Evolutionary conservation across 2,888 invertebrate genomes (phyloP).

Genomic region (Malthinus seriepunctatus): DNA sequence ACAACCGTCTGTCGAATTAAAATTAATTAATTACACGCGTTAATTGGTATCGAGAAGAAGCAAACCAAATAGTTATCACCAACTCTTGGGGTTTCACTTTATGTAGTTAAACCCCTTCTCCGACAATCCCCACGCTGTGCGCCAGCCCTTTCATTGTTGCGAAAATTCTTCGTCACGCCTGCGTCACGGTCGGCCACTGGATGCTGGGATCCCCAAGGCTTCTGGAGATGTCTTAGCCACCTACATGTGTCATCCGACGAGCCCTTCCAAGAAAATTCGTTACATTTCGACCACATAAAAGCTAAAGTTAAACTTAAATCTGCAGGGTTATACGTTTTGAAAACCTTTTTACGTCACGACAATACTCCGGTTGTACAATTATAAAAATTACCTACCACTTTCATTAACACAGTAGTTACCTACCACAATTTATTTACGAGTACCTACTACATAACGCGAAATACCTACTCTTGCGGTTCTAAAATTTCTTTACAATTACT

Average conservation of each 20-base stretch:
- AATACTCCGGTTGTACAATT: too few relatives aligned
- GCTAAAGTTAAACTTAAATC: too few relatives aligned
- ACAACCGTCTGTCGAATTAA: constrained; percentile 51
- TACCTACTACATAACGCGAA: too few relatives aligned
- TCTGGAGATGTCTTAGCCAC: constrained; percentile 37
- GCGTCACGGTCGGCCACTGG: constrained; percentile 57
- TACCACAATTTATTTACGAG: too few relatives aligned
- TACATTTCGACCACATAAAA: too few relatives aligned
- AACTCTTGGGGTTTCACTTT: constrained; percentile 47
- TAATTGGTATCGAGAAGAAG: constrained; percentile 46
- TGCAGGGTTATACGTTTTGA: too few relatives aligned
- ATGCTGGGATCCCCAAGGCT: constrained; percentile 52
- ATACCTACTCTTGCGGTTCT: too few relatives aligned
- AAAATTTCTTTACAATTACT: too few relatives aligned
- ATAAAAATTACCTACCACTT: too few relatives aligned
- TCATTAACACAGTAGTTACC: too few relatives aligned
- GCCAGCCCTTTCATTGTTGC: constrained; percentile 55
- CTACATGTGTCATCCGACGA: constrained; percentile 35
- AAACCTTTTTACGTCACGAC: too few relatives aligned
- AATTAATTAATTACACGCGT: constrained; percentile 38
- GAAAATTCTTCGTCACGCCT: constrained; percentile 61
- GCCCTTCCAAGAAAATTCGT: constrained; percentile 12
- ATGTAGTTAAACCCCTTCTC: constrained; percentile 52
- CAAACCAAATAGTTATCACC: constrained; percentile 48
- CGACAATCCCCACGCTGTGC: constrained; percentile 54